Base-by-base conservation (phyloP, 2,888 invertebrate genomes). In the Pyrochroa serraticornis region DNA sequence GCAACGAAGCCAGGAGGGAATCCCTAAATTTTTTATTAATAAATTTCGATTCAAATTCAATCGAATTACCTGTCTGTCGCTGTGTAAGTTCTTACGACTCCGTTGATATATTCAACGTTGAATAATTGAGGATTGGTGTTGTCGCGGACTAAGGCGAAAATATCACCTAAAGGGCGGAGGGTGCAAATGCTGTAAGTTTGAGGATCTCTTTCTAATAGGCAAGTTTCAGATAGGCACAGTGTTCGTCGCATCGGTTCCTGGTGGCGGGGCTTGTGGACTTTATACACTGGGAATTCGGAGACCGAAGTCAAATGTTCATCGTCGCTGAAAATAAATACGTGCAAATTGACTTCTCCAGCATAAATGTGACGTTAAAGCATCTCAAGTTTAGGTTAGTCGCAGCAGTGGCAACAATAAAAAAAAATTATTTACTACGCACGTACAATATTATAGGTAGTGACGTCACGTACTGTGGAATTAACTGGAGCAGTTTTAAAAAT, bases 271-370 rank as follows among this genome's bases (percentile, higher is more conserved):
- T 92, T 91, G 68, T 85, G 86, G 68, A 92, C 86, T 82, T 99
- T 99, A 77, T 97, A 94, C 2, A 99, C 96, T 60, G 88, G 88
- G 79, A 99, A 99, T 82, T 99, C 99, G 9, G 94, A 92, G 60
- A 97, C 88, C 0, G 98, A 97, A 2, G 98, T 99, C 75, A 97
- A 88, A 76, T 93, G 93, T 76, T 96, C 94, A 80, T 99, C 99
- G 7, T 90, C 90, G 74, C 97, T 97, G 77, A 62, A 87, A 45
- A 38, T 13, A 9, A n/a, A 10, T 13, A n/a, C 5, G 22, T 3
- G 12, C 33, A 42, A 7, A 7, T 9, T 22, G 5, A 5, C 22
- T 22, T 22, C 5, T 5, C 22, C 22, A 3, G 5, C 5, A 22
- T 22, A 22, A 22, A 22, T 5, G 3, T 22, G 22, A 3, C 22